Evolutionary conservation across 1,140 invertebrate species (phyloP), one percentile per base, ranked within the genome.

Genomic region (Saccostrea cuccullata): DNA sequence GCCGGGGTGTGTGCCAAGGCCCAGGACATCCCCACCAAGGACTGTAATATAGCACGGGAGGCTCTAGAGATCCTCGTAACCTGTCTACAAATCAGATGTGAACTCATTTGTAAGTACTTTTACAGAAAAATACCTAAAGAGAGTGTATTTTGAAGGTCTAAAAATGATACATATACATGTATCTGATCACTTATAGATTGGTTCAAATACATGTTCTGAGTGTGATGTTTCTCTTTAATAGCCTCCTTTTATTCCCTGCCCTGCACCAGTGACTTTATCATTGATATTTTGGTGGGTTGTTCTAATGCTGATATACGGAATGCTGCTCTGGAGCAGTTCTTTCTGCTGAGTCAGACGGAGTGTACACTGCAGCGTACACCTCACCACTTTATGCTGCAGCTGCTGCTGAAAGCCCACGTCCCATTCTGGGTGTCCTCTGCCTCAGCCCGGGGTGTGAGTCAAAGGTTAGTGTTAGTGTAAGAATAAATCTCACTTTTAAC

Each of bases 371-470:
- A 93, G 47, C 92, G 92, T 84, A 92, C 92, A 40, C 94, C 94
- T n/a, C 93, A 93, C 83, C 93, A 95, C 86, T 95, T 95, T 90
- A 90, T 95, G 23, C 91, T 95, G 20, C 93, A 95, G 91, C 93
- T 96, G 17, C 91, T 96, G 26, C 91, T 96, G 9, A 95, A 96
- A 88, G 95, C 96, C 85, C 95, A 94, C n/a, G 94, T 96, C n/a
- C 96, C 96, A 8, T 94, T 96, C 87, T 96, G 96, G 96, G 95
- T 96, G 26, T 93, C 95, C 6, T 96, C 96, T 8, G 94, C 94
- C 83, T 93, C 92, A 40, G 94, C 95, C 12, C 92, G 96, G 47
- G 95, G 95, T 15, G 94, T 95, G 86, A 96, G 94, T 87, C 95
- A 96, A 85, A 95, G 94, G 94, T 95, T 89, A 90, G 89, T 89